Evolutionary conservation across 92 coral and sea anemone species (phyloP).

Genomic region (Metridium senile): DNA sequence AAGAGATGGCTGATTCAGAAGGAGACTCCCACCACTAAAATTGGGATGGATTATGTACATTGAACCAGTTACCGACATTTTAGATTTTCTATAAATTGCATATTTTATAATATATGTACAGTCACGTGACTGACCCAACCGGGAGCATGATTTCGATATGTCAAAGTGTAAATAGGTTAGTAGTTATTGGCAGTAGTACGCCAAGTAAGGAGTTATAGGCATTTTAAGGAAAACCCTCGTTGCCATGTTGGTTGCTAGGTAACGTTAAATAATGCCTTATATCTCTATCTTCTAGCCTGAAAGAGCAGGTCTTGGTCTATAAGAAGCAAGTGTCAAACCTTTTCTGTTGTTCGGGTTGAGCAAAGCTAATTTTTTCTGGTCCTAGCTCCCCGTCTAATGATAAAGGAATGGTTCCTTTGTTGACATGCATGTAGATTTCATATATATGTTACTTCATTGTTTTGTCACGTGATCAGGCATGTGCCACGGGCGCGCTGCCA

Average conservation of each 20-base stretch:
- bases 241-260: not conserved
- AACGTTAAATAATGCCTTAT: not conserved
- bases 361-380: too few species aligned
- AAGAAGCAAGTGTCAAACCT: conserved; percentile 33
- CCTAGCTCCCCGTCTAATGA: too few species aligned
- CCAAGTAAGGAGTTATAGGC: not conserved
- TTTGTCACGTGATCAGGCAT: too few species aligned
- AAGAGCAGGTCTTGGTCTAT: conserved; percentile 37
- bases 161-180: not conserved
- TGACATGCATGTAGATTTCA: conserved; percentile 26
- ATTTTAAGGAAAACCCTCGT: not conserved
- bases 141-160: not conserved
- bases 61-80: too few species aligned
- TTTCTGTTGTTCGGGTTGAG: conserved; percentile 45
- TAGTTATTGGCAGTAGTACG: not conserved
- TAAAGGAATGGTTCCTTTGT: conserved; percentile 29
- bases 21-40: too few species aligned
- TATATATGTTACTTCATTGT: too few species aligned
- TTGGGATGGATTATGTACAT: too few species aligned
- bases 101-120: too few species aligned
- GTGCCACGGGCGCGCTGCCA: too few species aligned
- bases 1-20: too few species aligned
- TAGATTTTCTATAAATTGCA: too few species aligned
- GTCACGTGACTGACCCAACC: not conserved
- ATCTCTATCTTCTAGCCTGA: conserved; percentile 12